Evolutionary conservation across 2,888 invertebrate species (phyloP).

Genomic region (Petrolisthes cinctipes): DNA sequence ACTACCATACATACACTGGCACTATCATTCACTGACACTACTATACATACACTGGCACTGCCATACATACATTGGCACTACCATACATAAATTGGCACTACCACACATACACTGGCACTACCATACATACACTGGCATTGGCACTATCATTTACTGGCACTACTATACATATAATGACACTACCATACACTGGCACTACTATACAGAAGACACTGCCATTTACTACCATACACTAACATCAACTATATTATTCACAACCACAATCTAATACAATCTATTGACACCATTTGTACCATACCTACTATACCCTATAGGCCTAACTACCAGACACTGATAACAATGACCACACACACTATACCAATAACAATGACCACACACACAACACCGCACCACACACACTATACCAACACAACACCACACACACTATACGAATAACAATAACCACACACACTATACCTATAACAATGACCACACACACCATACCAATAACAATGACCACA

Average conservation of each 20-base stretch:
- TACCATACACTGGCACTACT: not conserved
- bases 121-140: not conserved
- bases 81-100: not conserved
- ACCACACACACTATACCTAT: not conserved
- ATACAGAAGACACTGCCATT: no score
- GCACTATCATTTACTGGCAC: not conserved
- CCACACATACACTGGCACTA: conserved; percentile 6
- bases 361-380: not conserved
- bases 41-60: not conserved
- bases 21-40: not conserved
- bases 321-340: not conserved
- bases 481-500: not conserved
- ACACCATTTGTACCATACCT: not conserved
- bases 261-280: not conserved
- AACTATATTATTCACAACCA: not conserved
- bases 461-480: not conserved
- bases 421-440: not conserved
- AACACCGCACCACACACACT: not conserved
- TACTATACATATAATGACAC: not conserved
- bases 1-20: not conserved
- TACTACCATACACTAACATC: not conserved
- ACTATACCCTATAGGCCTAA: not conserved
- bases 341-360: not conserved
- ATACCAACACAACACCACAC: not conserved
- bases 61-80: not conserved